Conservation (phyloP, 2,797 vertebrate genomes). For the Chelon labrosus region DNA sequence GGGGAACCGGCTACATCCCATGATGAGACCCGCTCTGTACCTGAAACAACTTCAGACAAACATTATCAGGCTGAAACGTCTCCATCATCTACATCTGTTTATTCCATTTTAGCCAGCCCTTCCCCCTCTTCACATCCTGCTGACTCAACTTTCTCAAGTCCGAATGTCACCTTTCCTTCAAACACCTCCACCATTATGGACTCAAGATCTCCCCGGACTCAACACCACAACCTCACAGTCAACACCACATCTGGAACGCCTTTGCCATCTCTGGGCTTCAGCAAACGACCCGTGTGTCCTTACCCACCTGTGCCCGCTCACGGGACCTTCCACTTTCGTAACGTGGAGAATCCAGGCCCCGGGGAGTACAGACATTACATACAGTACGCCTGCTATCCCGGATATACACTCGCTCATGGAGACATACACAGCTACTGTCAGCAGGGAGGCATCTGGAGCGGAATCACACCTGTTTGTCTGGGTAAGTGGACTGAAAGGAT, state of each 20-base stretch:
- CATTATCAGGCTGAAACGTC: slow-evolving; percentile 1
- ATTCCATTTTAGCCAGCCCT: background rate
- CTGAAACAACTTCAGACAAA: background rate
- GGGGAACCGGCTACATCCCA: background rate
- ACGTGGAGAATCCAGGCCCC: slow-evolving; percentile 65
- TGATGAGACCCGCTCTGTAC: background rate
- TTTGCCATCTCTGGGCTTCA: background rate
- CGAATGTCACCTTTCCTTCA: background rate
- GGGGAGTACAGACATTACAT: slow-evolving; percentile 77
- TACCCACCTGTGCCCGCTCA: slow-evolving; percentile 79
- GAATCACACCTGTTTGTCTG: slow-evolving; percentile 78
- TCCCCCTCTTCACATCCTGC: slow-evolving; percentile 3
- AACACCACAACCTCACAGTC: background rate
- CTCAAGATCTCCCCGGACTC: background rate
- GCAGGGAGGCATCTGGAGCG: slow-evolving; percentile 78
- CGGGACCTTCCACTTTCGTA: slow-evolving; percentile 80
- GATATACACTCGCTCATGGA: slow-evolving; percentile 79
- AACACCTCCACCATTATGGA: background rate
- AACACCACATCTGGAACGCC: background rate
- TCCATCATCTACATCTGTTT: slow-evolving; percentile 13
- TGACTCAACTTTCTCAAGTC: background rate
- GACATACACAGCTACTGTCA: slow-evolving; percentile 80
- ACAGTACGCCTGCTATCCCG: slow-evolving; percentile 81
- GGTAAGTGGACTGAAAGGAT: slow-evolving; percentile 56
- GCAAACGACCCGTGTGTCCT: slow-evolving; percentile 63